Conservation (phyloP, 2,797 vertebrate genomes). For the Pangasius larnaudii region DNA sequence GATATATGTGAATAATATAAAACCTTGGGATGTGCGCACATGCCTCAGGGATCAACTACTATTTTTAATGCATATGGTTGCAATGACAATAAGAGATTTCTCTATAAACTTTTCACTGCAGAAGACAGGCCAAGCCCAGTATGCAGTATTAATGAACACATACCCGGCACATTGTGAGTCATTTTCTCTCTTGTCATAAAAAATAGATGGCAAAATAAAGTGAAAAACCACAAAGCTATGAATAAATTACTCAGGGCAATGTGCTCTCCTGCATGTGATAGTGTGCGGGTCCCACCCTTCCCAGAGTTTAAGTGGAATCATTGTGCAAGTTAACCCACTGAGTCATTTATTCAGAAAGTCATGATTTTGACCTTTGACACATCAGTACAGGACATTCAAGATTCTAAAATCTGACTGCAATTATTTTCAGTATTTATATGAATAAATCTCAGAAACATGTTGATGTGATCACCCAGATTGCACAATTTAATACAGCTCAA, state of each 20-base stretch:
- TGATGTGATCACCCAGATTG: no score
- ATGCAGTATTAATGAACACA: constrained; percentile 74
- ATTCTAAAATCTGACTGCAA: not conserved
- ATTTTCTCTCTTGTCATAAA: constrained; percentile 74
- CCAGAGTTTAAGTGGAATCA: constrained; percentile 37
- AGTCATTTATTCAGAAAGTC: constrained; percentile 27
- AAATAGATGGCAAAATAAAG: constrained; percentile 73
- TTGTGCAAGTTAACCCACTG: not conserved
- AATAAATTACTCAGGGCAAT: constrained; percentile 73
- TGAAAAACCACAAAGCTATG: constrained; percentile 69
- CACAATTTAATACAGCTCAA: not conserved
- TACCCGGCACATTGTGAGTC: constrained; percentile 67
- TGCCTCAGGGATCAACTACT: constrained; percentile 47
- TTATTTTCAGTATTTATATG: not conserved
- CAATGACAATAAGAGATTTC: constrained; percentile 49
- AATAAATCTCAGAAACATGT: not conserved
- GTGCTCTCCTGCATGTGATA: constrained; percentile 50
- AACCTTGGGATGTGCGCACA: constrained; percentile 18
- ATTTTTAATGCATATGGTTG: constrained; percentile 17
- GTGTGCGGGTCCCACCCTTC: constrained; percentile 31
- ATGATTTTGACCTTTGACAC: constrained; percentile 43
- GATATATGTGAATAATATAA: constrained; percentile 1
- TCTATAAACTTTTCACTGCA: constrained; percentile 58
- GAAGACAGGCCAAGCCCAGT: constrained; percentile 59
- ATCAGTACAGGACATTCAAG: constrained; percentile 34